Base-by-base conservation (phyloP, 2,888 invertebrate genomes). In the Spatulosminthurus flaviceps region DNA sequence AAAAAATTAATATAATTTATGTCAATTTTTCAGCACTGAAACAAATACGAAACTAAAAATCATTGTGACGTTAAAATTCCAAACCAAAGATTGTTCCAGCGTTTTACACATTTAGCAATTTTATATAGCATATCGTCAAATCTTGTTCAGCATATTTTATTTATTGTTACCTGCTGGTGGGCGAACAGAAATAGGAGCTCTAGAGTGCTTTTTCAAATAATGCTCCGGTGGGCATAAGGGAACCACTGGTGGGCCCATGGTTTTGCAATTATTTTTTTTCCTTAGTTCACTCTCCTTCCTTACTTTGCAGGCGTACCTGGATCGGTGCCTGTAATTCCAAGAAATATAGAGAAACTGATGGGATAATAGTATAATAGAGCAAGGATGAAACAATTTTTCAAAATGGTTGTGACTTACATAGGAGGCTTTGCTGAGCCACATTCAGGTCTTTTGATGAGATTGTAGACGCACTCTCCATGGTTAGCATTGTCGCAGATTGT, bases 391-490 rank as follows among this genome's bases (percentile, higher is more conserved):
- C 5, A n/a, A 61, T 13, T 21, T 21, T 21, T 61, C 11, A 61
- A 24, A 64, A 24, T 24, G 4, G n/a, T 64, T 9, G 69, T 2
- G 26, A 78, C 80, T 82, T 80, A 84, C 83, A 84, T 80, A 19
- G 82, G 81, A 1, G 84, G 84, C 28, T 83, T 90, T 22, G 89
- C 89, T 42, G 89, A 88, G 66, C 89, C 88, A 34, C 88, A 88
- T 42, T 89, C 88, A 83, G 89, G 89, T 84, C 89, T 89, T 73
- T 76, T 76, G 67, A 90, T 89, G 81, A 91, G 90, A 76, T 90
- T 89, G 85, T 91, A 91, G 86, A 93, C 92, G 82, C 90, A 90
- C 89, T 93, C 93, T 86, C 92, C 87, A 85, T 92, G 92, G 21
- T 80, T 79, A n/a, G 78, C 61, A 64, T 82, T 79, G 26, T 79